A percentile compares a stretch with the other conserved stretches of the same genome.
Conservation (phyloP, 2,113 vertebrate species). For the Leptodactylus fuscus region DNA sequence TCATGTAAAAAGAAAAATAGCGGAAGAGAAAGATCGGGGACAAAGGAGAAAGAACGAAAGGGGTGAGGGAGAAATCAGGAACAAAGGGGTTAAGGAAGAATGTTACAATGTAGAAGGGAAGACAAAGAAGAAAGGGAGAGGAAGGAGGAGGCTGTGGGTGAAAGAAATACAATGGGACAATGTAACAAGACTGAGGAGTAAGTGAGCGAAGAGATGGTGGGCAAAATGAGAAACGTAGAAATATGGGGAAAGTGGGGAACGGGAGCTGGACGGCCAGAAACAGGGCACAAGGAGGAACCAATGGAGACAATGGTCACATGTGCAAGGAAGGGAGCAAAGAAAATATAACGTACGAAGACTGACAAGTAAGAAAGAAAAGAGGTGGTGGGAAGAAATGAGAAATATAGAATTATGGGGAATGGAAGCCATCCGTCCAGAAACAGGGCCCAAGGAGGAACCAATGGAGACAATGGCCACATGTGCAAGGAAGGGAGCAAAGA, state of each 20-base stretch:
- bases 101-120: background rate
- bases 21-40: constrained; percentile 44
- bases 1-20: constrained; percentile 46
- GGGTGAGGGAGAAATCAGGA: background rate
- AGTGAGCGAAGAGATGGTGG: background rate
- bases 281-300: too few relatives aligned
- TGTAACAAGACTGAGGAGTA: background rate
- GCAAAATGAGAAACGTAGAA: background rate
- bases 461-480: background rate
- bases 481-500: background rate
- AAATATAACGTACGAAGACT: too few relatives aligned
- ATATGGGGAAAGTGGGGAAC: too few relatives aligned
- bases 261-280: too few relatives aligned
- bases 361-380: too few relatives aligned
- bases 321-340: background rate
- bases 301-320: background rate
- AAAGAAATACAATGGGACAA: constrained; percentile 20
- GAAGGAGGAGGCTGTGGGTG: constrained; percentile 23
- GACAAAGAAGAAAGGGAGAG: constrained; percentile 8
- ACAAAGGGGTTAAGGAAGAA: constrained; percentile 11
- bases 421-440: too few relatives aligned
- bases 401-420: too few relatives aligned
- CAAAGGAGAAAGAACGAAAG: constrained; percentile 58
- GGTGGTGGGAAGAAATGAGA: too few relatives aligned
- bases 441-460: too few relatives aligned